phyloP scores from a whole-genome alignment of 2,888 invertebrate genomes.

The Dynastes hyllus region DNA sequence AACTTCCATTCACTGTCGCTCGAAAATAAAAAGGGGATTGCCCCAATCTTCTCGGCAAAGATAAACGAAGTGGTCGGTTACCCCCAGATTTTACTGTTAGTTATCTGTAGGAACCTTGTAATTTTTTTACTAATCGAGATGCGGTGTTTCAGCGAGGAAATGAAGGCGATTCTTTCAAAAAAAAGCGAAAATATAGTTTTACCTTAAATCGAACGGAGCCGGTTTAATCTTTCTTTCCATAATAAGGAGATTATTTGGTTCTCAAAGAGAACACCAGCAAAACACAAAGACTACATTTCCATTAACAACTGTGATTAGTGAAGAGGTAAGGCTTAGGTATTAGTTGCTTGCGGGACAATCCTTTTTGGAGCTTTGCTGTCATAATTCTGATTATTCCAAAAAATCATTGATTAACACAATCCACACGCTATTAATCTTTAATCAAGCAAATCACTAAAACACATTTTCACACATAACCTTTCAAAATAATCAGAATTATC shows the following conservation, averaged over 20 bases:
- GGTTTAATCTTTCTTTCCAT: conserved; percentile 33
- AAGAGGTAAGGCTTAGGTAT: conserved; percentile 38
- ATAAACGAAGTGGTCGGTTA: too few species aligned
- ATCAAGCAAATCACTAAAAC: background rate
- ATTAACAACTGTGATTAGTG: conserved; percentile 38
- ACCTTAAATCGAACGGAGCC: background rate
- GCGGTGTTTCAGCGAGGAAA: conserved; percentile 39
- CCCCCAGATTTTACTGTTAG: conserved; percentile 48
- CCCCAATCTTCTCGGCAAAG: conserved; percentile 87
- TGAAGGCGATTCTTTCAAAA: conserved; percentile 27
- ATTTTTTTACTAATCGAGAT: background rate
- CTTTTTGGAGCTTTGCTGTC: background rate
- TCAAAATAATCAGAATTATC: conserved; percentile 21
- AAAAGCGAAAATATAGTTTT: conserved; percentile 33
- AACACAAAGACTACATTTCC: conserved; percentile 21
- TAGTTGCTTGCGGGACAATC: background rate
- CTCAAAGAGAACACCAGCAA: conserved; percentile 20
- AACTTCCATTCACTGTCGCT: conserved; percentile 91
- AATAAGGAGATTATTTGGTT: conserved; percentile 45
- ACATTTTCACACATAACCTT: background rate
- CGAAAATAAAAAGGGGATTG: conserved; percentile 89
- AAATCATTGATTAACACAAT: background rate
- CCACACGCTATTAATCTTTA: background rate
- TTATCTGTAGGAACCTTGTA: background rate
- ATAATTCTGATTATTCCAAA: conserved; percentile 22